Conservation (phyloP, 92 coral and sea anemone genomes). For the Heliopora coerulea region DNA sequence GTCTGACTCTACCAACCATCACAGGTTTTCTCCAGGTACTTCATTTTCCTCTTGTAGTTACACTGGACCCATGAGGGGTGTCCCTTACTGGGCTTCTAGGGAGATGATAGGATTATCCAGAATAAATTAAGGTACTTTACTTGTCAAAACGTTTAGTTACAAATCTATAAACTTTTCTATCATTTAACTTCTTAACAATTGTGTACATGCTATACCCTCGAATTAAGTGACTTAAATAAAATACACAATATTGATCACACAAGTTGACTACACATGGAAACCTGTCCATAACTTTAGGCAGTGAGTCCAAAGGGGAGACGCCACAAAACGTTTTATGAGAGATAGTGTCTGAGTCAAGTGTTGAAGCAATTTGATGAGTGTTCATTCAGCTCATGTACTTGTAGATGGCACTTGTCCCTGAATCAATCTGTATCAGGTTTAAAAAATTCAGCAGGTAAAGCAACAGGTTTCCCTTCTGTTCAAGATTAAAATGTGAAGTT, state of each 20-base stretch:
- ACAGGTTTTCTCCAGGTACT: no score
- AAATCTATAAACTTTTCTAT: constrained; percentile 50
- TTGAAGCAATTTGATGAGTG: not conserved
- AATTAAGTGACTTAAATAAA: constrained; percentile 43
- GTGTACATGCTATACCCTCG: constrained; percentile 39
- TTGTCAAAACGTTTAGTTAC: constrained; percentile 27
- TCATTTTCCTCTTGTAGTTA: not conserved
- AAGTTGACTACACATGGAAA: constrained; percentile 45
- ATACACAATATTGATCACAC: constrained; percentile 65
- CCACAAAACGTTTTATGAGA: constrained; percentile 16
- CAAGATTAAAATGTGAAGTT: not conserved
- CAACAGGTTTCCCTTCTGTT: constrained; percentile 39
- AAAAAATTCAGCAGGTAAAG: constrained; percentile 32
- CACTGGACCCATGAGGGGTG: no score
- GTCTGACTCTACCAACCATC: no score
- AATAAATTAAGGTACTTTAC: not conserved
- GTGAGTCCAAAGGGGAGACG: constrained; percentile 24
- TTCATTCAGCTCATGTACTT: constrained; percentile 31
- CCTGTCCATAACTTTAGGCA: constrained; percentile 20
- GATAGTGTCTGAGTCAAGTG: constrained; percentile 4
- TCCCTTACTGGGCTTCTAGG: no score
- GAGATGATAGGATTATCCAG: not conserved
- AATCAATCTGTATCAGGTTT: not conserved
- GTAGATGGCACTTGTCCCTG: not conserved
- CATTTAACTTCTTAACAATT: constrained; percentile 53